Conservation (phyloP, 2,797 vertebrate species). For the Vultur gryphus region DNA sequence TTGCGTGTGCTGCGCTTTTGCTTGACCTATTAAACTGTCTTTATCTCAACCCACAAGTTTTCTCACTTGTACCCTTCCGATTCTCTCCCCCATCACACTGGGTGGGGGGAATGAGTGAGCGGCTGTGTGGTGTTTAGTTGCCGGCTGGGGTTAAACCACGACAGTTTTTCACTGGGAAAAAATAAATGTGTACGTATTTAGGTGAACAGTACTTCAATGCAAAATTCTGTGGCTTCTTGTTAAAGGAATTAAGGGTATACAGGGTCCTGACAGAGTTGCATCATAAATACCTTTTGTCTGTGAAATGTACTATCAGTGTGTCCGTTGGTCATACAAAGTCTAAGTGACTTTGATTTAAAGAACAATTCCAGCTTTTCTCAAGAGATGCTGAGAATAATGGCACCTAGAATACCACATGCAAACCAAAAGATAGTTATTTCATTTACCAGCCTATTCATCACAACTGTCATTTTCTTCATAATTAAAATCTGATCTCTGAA, state of each 20-base stretch:
- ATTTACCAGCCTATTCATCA: slow-evolving; percentile 16
- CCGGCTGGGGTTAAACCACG: too few relatives aligned
- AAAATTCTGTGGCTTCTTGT: not conserved
- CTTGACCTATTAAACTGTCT: too few relatives aligned
- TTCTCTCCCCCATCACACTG: too few relatives aligned
- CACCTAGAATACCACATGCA: not conserved
- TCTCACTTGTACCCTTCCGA: too few relatives aligned
- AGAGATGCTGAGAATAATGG: not conserved
- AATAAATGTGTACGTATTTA: not conserved
- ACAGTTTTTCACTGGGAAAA: not conserved
- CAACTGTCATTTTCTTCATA: slow-evolving; percentile 30
- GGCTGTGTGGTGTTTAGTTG: too few relatives aligned
- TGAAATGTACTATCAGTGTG: not conserved
- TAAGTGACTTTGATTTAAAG: slow-evolving; percentile 9
- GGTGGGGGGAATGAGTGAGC: too few relatives aligned
- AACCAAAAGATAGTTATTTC: not conserved
- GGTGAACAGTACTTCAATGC: not conserved
- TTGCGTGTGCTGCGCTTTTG: too few relatives aligned
- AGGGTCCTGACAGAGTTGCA: not conserved
- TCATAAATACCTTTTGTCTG: slow-evolving; percentile 3
- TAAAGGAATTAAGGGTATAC: not conserved
- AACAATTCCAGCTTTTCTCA: not conserved
- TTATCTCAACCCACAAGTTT: too few relatives aligned
- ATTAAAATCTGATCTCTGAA: slow-evolving; percentile 53
- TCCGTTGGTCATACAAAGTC: not conserved